Evolutionary conservation across 2,113 vertebrate genomes (phyloP), one percentile per base, ranked within the genome.

Genomic region (Salvelinus namaycush): DNA sequence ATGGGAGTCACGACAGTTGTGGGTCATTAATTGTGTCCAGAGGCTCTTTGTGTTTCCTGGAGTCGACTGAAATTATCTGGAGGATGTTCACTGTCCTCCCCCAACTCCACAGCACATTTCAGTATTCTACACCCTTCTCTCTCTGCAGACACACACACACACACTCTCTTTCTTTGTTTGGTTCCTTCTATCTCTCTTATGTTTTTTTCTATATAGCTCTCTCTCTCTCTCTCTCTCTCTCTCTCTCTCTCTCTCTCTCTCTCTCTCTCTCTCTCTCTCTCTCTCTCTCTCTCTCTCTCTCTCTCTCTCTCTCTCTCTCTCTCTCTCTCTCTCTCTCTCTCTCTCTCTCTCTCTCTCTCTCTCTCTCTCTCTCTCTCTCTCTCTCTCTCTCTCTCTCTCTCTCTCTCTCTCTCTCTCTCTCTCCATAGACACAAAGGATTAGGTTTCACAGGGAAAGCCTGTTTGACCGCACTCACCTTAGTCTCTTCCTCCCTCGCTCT

Each of bases 121-220:
- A 34, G 1, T 34, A 34, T 44, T 44, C 39, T 2, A 44, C 39
- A 44, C 39, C 31, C 31, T 3, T 34, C 31, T 34, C 5, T 34
- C 31, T 34, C 31, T 34, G 31, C 31, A 34, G 31, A 44, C 39
- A 44, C 8, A 44, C 39, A 44, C 39, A 39, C 39, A 44, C 51
- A 7, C 31, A 7, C 72, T 70, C 67, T 75, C 20, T 59, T 51
- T 72, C n/a, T 71, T 72, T 76, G 8, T 27, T 44, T 66, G 7
- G 77, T 31, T 76, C 65, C 44, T 16, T 74, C 13, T 72, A 39
- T 67, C 67, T 79, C 60, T 70, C 75, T 68, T 9, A 7, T 34
- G 34, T 34, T 34, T 34, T 34, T 34, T 34, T 34, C 34, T 34
- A 34, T 34, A 34, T 34, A 34, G 6, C 26, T 77, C 62, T 24